Base-by-base conservation (phyloP, 1,140 invertebrate species). In the Cotesia chilonis region DNA sequence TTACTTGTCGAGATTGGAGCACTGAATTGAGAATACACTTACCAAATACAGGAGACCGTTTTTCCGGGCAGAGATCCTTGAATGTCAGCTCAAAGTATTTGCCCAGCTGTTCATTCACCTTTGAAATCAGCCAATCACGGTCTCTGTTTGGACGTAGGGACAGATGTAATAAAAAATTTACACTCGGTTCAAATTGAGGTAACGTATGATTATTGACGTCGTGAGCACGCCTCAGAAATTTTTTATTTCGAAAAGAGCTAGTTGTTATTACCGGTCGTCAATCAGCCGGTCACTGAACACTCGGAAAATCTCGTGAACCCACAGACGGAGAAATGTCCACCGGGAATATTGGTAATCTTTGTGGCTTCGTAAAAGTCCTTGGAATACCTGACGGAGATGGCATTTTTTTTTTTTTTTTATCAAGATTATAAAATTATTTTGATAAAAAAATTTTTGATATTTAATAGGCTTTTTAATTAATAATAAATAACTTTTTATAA, bases 221-320 rank as follows among this genome's bases (percentile, higher is more conserved):
- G 2, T 74, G 59, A 72, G 64, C 54, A 70, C 66, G 14, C 61
- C 61, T 14, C 17, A 17, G 12, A 54, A 10, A 70, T 55, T 61
- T 70, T 57, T 47, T 70, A 54, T 60, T 35, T 38, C 4, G 1
- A 28, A 28, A 28, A 28, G 28, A 28, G 28, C 28, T 28, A 28
- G 28, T 55, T 47, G 3, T 70, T 79, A 86, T 84, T 84, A 92
- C 92, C 88, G 88, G 54, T 92, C 90, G 83, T 95, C 92, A 37
- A 93, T 92, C 0, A 96, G 87, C 37, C 94, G 89, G 84, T 96
- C 95, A 77, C 88, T 89, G 82, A 95, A 96, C 0, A 96, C 94
- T 77, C 94, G 88, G 84, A 92, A 94, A 71, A 90, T 91, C 81
- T 96, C 95, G 83, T 95, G 94, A 75, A 95, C 89, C 94, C 94